Evolutionary conservation across 2,888 invertebrate genomes (phyloP).

Genomic region (Candidula unifasciata): DNA sequence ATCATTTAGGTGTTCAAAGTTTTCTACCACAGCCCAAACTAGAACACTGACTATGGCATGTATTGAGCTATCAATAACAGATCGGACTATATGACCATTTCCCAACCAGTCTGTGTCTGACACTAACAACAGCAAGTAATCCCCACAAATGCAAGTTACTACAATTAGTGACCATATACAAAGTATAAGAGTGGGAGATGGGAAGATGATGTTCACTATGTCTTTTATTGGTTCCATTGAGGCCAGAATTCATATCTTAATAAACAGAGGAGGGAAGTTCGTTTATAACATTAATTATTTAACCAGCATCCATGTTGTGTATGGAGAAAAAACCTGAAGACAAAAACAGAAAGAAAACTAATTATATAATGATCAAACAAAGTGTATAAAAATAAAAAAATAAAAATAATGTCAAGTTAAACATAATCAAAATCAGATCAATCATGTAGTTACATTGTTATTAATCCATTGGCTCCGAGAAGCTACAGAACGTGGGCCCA

Average conservation of each 20-base stretch:
- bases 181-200: not conserved
- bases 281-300: no score
- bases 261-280: not conserved
- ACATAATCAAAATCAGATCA: no score
- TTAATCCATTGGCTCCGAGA: no score
- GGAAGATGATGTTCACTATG: not conserved
- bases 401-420: no score
- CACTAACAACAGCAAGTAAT: constrained; percentile 18
- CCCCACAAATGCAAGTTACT: constrained; percentile 41
- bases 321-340: no score
- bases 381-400: no score
- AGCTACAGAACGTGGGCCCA: no score
- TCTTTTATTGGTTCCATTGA: constrained; percentile 21
- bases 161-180: constrained; percentile 17
- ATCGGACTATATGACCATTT: constrained; percentile 39
- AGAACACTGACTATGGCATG: constrained; percentile 55
- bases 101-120: constrained; percentile 15
- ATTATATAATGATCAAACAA: no score
- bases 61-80: constrained; percentile 52
- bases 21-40: constrained; percentile 55
- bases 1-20: constrained; percentile 9
- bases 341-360: no score
- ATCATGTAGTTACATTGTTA: no score
- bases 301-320: no score
- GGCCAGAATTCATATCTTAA: not conserved